Evolutionary conservation across 2,797 vertebrate species (phyloP), one percentile per base, ranked within the genome.

Genomic region (Microtus obscurus): DNA sequence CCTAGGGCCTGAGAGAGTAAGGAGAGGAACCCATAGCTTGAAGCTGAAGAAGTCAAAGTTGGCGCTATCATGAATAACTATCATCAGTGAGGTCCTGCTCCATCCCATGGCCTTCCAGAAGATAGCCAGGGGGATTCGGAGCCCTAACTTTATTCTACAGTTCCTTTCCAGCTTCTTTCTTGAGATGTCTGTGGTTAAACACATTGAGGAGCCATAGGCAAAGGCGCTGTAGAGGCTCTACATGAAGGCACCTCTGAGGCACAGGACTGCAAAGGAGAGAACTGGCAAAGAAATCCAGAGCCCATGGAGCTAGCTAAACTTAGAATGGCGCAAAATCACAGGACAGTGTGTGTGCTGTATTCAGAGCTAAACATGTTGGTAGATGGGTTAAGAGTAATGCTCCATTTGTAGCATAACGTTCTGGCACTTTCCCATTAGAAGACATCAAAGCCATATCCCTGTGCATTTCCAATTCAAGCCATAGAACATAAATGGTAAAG

Each of bases 401-500:
- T 95, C 95, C 87, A 89, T 65, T 95, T 81, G 2, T 27, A 87
- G 40, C 63, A 83, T 71, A 93, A 78, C 77, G 19, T 82, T 89
- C 73, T 74, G 90, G 93, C 78, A 82, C 29, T 48, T 91, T 89
- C 80, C 67, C 31, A 17, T 88, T 79, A 88, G 78, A 91, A 94
- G 85, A 93, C 53, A 63, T 94, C 90, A 82, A 37, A 90, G 81
- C 88, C 48, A 61, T 87, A 82, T 73, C 81, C 92, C 82, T 43
- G 43, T 40, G 31, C 82, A 6, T 69, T 97, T 94, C 81, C 74
- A 95, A 88, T 59, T 82, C 81, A 94, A 92, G 67, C 27, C 78
- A 87, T 4, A 67, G 63, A 95, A 79, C 53, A 65, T 78, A 85
- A 94, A 78, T 65, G 88, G 65, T 77, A 81, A 96, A 96, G 79